Evolutionary conservation across 2,888 invertebrate species (phyloP), one percentile per base, ranked within the genome.

Genomic region (Ennomos quercinarius): DNA sequence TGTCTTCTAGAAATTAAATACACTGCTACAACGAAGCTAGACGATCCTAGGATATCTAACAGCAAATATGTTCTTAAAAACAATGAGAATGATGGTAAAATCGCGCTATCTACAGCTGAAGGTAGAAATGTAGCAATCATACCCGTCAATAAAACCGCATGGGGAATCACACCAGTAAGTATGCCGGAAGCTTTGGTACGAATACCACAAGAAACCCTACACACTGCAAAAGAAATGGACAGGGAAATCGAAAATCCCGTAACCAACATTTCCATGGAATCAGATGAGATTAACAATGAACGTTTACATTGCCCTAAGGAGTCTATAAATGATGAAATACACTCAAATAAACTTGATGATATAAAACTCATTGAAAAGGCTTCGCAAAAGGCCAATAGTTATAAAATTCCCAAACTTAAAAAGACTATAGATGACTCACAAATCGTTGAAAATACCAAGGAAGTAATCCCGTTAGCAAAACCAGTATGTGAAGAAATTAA

Each of bases 31-130:
- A 69, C 65, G 27, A 67, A 77, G 9, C 70, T 84, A 13, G 87
- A 86, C 45, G 91, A 91, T 65, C 91, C 91, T 8, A 81, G 91
- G 70, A 56, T 76, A 42, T 69, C 67, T 12, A 87, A 84, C 72
- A 80, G 75, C 39, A 85, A 77, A 57, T 90, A 90, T 74, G 40
- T 77, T 36, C 37, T 83, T 46, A 68, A 72, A 54, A 73, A 63
- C 38, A 68, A 78, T 56, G 74, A 63, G 39, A 68, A 78, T 56
- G 74, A 76, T 63, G 80, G 78, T 9, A 77, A 72, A 65, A 64
- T 69, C 11, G 57, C 68, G 36, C 66, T 89, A 50, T 69, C 74
- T 34, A 79, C 84, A 56, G 64, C 64, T 39, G 66, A 51, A 51
- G 80, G 79, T 41, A 77, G 72, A 61, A 67, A 81, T 74, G 63